Conservation (phyloP, 2,888 invertebrate species). For the Cheilosia impressa region DNA sequence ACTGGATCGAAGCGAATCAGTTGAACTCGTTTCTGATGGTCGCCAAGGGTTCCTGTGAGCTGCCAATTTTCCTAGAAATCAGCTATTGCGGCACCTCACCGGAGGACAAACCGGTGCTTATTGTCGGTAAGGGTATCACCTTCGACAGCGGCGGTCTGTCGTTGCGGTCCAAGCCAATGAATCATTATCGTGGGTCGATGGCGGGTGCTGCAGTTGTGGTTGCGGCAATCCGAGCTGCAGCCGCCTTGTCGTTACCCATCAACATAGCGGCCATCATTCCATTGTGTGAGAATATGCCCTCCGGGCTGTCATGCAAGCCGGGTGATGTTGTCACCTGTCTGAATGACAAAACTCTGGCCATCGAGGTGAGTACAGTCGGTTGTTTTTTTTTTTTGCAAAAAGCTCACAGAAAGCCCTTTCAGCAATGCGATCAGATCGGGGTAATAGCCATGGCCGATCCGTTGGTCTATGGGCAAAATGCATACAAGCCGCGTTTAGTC, state of each 20-base stretch:
- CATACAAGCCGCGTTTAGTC: conserved; percentile 83
- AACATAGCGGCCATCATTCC: conserved; percentile 82
- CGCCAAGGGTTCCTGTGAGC: conserved; percentile 82
- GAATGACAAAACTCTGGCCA: conserved; percentile 84
- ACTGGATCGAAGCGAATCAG: conserved; percentile 84
- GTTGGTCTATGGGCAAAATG: conserved; percentile 89
- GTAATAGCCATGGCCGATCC: conserved; percentile 91
- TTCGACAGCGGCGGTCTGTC: conserved; percentile 83
- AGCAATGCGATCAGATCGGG: conserved; percentile 88
- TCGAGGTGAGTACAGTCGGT: conserved; percentile 49
- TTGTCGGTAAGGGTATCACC: conserved; percentile 85
- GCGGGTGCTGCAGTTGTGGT: conserved; percentile 85
- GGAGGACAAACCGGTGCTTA: conserved; percentile 82
- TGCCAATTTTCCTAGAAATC: conserved; percentile 85
- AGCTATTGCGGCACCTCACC: conserved; percentile 82
- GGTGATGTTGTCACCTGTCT: conserved; percentile 80
- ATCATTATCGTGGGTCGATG: conserved; percentile 84
- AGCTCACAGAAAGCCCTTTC: not conserved
- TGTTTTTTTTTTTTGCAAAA: not conserved
- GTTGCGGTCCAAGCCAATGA: conserved; percentile 62
- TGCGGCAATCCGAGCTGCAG: conserved; percentile 83
- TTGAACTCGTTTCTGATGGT: conserved; percentile 84
- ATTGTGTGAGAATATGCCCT: conserved; percentile 82
- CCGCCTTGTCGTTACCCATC: conserved; percentile 83
- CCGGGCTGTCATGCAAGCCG: conserved; percentile 85